phyloP scores from a whole-genome alignment of 2,888 invertebrate genomes.

The Pyrochroa serraticornis region DNA sequence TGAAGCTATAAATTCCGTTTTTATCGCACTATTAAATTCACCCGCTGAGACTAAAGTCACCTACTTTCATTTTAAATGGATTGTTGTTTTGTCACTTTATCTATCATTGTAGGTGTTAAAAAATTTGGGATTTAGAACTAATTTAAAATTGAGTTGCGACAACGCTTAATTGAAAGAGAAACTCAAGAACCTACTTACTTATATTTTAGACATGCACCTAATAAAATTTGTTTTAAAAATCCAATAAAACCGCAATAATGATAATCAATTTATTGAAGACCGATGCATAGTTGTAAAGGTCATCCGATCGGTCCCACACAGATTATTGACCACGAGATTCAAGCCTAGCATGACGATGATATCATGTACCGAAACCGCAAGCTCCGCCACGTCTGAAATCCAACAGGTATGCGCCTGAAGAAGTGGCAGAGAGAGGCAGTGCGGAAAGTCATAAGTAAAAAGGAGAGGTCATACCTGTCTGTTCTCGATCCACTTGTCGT shows the following conservation, averaged over 20 bases:
- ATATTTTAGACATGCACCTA: too few species aligned
- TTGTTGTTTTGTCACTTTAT: too few species aligned
- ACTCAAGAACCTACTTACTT: too few species aligned
- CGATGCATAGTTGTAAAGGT: conserved; percentile 28
- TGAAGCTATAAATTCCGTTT: too few species aligned
- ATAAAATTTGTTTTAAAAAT: not conserved
- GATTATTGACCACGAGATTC: conserved; percentile 30
- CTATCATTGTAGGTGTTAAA: too few species aligned
- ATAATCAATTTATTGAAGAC: not conserved
- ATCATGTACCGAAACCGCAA: conserved; percentile 15
- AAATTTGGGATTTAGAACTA: too few species aligned
- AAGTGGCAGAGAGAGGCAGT: conserved; percentile 1
- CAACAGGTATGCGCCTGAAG: not conserved
- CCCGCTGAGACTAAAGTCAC: too few species aligned
- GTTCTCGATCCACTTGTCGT: conserved; percentile 76
- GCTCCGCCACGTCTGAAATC: not conserved
- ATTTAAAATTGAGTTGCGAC: too few species aligned
- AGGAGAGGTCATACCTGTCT: conserved; percentile 65
- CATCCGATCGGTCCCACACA: conserved; percentile 30
- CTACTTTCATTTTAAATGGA: too few species aligned
- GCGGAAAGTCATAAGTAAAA: not conserved
- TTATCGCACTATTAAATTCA: too few species aligned
- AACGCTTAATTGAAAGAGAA: too few species aligned
- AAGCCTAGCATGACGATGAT: conserved; percentile 18
- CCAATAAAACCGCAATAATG: not conserved